Base-by-base conservation (phyloP, 2,113 vertebrate genomes). In the Leptobrachium ailaonicum region DNA sequence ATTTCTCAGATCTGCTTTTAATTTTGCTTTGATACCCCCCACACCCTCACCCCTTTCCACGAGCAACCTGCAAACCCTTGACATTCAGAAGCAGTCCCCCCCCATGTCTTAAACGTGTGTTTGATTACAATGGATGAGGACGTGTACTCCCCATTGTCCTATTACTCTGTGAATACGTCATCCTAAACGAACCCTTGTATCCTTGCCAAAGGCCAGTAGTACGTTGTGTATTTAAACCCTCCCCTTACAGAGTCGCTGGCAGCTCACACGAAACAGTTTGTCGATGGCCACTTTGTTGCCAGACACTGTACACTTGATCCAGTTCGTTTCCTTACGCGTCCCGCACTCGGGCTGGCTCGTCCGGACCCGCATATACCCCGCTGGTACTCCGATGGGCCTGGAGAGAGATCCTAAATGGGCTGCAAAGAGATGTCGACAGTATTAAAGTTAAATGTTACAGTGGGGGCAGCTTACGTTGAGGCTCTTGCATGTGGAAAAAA, bases 401-500 rank as follows among this genome's bases (percentile, higher is more conserved):
- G 11, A 47, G 53, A 8, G 50, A 14, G 53, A 53, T 53, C 62
- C 41, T 50, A 14, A 43, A 7, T 40, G 47, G 66, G 45, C 47
- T 47, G 40, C 47, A 20, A 67, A 44, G 66, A 73, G 62, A 73
- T 66, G 32, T 66, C 62, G 77, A 66, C 77, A 80, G 77, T 80
- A 80, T 80, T 80, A 80, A 74, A 43, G 32, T 8, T 60, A 50
- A 67, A 80, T 80, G 78, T 80, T 80, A 80, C 78, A 80, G 70
- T 44, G 72, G 71, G 62, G 62, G 78, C 40, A n/a, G 71, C 47
- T 67, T 60, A 67, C 32, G 45, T 68, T 91, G 8, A 91, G 89
- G 90, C 89, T 93, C 91, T 94, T 93, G 92, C 92, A 93, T 94
- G 92, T 93, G 88, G 92, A 93, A 90, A 89, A 88, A 86, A 89